These are phyloP conservation scores for Mantis religiosa DNA, from an alignment of 2,888 invertebrate genomes.

Conservation along the genomic window DNA sequence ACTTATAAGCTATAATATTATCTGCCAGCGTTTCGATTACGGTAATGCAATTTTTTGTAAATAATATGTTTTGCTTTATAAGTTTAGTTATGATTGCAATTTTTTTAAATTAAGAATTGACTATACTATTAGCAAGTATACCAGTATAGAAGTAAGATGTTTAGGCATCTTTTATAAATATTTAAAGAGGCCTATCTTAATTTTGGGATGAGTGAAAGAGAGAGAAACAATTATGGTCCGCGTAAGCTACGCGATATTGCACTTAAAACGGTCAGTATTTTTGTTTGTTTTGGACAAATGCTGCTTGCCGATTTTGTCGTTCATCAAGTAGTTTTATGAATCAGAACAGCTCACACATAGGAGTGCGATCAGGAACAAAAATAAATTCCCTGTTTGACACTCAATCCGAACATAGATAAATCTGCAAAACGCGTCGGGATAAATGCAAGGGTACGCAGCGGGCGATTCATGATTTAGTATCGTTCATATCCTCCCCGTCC, in stretches of 20 bases:
- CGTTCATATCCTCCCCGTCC: not conserved
- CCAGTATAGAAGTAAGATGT: no score
- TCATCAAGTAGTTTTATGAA: not conserved
- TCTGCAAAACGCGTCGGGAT: not conserved
- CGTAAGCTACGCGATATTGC: not conserved
- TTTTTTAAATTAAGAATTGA: no score
- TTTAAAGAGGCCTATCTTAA: not conserved
- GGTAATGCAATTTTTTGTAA: no score
- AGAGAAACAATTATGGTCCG: not conserved
- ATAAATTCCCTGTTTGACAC: not conserved
- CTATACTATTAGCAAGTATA: no score
- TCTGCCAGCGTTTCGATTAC: no score
- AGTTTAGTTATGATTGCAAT: no score
- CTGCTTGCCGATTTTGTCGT: not conserved
- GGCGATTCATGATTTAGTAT: not conserved
- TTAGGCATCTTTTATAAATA: no score
- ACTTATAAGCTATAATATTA: no score
- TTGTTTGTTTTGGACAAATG: not conserved
- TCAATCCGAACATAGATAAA: slow-evolving; percentile 12
- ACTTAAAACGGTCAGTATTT: not conserved
- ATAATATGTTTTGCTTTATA: no score
- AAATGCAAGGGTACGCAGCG: not conserved
- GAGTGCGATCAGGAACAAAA: not conserved
- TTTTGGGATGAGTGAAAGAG: not conserved
- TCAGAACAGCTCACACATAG: not conserved